Evolutionary conservation across 2,888 invertebrate genomes (phyloP).

Genomic region (Calliphora vomitoria): DNA sequence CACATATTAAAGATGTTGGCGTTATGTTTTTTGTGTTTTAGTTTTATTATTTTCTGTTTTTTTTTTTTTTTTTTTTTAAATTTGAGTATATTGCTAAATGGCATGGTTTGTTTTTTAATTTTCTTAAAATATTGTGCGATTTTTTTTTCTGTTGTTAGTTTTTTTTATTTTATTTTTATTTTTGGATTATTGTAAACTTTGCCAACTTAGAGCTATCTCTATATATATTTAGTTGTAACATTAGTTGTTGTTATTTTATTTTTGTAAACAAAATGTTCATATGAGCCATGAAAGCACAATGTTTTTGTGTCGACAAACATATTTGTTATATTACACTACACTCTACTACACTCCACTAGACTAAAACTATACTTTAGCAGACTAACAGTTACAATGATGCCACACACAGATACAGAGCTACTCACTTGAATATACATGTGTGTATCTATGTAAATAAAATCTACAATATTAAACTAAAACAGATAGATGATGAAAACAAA

Average conservation of each 20-base stretch:
- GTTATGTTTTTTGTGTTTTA: constrained; percentile 1
- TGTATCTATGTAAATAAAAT: constrained; percentile 29
- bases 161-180: constrained; percentile 17
- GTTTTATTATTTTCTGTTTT: background rate
- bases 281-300: constrained; percentile 53
- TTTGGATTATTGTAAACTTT: constrained; percentile 63
- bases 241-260: constrained; percentile 43
- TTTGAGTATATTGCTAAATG: constrained; percentile 68
- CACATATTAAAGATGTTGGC: constrained; percentile 53
- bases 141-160: constrained; percentile 15
- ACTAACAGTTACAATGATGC: constrained; percentile 24
- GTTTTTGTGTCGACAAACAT: constrained; percentile 71
- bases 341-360: constrained; percentile 53
- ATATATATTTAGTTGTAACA: constrained; percentile 35
- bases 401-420: constrained; percentile 45
- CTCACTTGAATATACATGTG: background rate
- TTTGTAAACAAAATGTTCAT: constrained; percentile 29
- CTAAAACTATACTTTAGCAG: constrained; percentile 54
- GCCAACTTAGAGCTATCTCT: constrained; percentile 66
- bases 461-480: constrained; percentile 60
- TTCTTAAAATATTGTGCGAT: constrained; percentile 71
- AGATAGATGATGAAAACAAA: constrained; percentile 46
- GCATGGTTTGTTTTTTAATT: constrained; percentile 71
- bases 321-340: constrained; percentile 70
- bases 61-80: constrained; percentile 50